Evolutionary conservation across 2,888 invertebrate species (phyloP).

Genomic region (Diplazon laetatorius): DNA sequence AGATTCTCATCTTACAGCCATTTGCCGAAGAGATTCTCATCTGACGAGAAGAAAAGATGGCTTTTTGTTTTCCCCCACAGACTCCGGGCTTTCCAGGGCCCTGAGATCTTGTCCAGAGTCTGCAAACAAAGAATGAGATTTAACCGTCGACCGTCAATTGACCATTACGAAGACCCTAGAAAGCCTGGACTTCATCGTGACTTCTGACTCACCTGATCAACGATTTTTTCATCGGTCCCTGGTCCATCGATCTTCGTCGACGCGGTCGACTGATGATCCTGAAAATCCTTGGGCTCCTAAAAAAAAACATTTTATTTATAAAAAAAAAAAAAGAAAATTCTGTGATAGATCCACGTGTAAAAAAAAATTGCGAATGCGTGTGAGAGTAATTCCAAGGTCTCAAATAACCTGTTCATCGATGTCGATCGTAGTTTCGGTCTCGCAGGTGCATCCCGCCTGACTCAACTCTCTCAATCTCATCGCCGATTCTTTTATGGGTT

Average conservation of each 20-base stretch:
- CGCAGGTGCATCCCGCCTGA: background rate
- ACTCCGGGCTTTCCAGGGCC: conserved; percentile 67
- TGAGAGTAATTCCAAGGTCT: too few species aligned
- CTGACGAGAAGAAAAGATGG: background rate
- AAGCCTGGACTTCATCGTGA: conserved; percentile 49
- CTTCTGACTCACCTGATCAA: background rate
- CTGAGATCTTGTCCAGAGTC: conserved; percentile 26
- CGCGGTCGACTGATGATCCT: background rate
- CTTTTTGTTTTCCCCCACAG: background rate
- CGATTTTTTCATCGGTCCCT: background rate
- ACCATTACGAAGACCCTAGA: conserved; percentile 38
- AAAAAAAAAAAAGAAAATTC: too few species aligned
- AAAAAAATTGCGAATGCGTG: too few species aligned
- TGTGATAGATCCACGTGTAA: too few species aligned
- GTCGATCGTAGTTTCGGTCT: background rate
- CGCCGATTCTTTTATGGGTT: conserved; percentile 62
- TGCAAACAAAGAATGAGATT: conserved; percentile 12
- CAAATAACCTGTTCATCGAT: background rate
- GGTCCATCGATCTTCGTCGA: background rate
- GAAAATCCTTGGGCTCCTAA: too few species aligned
- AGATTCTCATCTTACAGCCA: background rate
- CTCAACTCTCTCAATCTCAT: conserved; percentile 28
- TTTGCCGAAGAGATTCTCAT: background rate
- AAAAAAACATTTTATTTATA: too few species aligned
- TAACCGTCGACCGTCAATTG: background rate